phyloP scores from a whole-genome alignment of 2,113 vertebrate genomes.

The Dromiciops gliroides region DNA sequence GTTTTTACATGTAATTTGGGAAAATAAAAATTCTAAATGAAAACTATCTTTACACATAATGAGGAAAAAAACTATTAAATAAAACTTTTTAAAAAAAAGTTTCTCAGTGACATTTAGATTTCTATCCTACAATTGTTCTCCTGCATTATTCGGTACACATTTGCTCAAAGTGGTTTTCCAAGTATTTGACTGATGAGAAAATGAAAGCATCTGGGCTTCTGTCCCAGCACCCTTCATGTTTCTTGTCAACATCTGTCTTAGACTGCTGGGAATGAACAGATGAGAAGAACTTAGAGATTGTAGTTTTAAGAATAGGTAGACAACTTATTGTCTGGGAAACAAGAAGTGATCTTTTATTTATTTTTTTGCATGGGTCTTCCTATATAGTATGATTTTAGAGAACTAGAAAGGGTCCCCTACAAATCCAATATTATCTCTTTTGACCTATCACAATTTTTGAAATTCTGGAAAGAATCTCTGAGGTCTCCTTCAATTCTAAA shows the following conservation, averaged over 20 bases:
- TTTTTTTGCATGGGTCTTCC: neutral
- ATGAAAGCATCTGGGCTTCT: neutral
- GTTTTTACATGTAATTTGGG: too few relatives aligned
- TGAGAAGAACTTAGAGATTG: slow-evolving; percentile 5
- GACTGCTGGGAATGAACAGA: neutral
- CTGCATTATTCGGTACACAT: slow-evolving; percentile 12
- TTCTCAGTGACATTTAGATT: neutral
- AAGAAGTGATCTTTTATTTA: neutral
- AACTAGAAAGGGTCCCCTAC: neutral
- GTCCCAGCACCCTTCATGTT: neutral
- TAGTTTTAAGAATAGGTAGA: neutral
- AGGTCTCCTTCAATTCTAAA: neutral
- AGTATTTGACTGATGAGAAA: neutral
- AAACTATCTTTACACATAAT: too few relatives aligned
- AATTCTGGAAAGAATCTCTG: neutral
- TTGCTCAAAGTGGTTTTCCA: neutral
- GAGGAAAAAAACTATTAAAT: too few relatives aligned
- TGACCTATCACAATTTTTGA: neutral
- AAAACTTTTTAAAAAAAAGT: too few relatives aligned
- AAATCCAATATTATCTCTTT: neutral
- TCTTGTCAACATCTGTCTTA: neutral
- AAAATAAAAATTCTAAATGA: too few relatives aligned
- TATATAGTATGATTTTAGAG: neutral
- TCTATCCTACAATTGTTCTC: neutral
- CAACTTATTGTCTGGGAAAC: neutral